Conservation (phyloP, 2,797 vertebrate genomes). For the Pantherophis alleghaniensis region DNA sequence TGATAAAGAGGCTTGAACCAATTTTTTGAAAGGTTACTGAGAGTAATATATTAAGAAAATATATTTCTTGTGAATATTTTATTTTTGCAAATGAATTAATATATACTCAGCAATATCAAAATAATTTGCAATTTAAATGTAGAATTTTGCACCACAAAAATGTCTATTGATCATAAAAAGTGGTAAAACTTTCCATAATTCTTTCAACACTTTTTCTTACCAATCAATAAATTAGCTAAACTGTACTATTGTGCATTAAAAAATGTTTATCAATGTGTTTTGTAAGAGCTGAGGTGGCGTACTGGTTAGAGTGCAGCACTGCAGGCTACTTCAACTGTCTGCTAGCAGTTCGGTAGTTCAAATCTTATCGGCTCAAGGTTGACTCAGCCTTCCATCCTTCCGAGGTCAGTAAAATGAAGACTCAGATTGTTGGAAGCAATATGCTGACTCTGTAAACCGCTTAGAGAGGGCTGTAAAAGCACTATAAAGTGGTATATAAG, state of each 20-base stretch:
- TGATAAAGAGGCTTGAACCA: neutral
- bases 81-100: neutral
- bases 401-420: no score
- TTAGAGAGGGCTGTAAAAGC: no score
- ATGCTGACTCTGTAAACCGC: no score
- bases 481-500: no score
- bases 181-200: no score
- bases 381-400: no score
- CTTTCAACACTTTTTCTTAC: neutral
- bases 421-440: no score
- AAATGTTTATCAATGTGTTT: neutral
- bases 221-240: neutral
- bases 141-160: neutral
- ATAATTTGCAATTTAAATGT: neutral
- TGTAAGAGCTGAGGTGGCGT: neutral
- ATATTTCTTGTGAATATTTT: neutral
- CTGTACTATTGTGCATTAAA: neutral
- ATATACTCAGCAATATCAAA: neutral
- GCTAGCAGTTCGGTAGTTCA: no score
- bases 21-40: neutral
- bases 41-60: no score
- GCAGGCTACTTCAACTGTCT: no score
- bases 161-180: neutral
- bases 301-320: no score
- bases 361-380: no score